Conservation (phyloP, 2,113 vertebrate species). For the Pluvialis apricaria region DNA sequence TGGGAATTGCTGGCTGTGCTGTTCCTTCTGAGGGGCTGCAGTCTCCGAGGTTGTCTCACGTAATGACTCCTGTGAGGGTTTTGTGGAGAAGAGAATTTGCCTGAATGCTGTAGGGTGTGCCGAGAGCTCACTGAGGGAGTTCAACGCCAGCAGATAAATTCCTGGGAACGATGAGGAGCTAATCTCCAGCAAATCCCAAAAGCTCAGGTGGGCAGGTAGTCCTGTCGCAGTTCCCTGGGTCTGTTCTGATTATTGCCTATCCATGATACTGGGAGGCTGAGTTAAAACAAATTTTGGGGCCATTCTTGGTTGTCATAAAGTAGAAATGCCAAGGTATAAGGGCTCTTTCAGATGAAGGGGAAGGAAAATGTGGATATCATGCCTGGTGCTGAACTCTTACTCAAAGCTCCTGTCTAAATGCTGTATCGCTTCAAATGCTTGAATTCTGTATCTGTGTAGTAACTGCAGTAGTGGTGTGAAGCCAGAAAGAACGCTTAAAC, state of each 20-base stretch:
- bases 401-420: neutral
- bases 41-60: neutral
- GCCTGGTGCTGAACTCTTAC: neutral
- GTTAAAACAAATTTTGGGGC: neutral
- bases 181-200: neutral
- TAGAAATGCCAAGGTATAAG: neutral
- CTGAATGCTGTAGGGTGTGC: neutral
- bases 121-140: neutral
- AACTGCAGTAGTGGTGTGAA: neutral
- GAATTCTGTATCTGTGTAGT: neutral
- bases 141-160: neutral
- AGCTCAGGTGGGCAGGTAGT: neutral
- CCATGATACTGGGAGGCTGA: neutral
- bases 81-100: neutral
- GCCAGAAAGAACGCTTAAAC: neutral
- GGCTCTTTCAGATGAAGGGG: neutral
- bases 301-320: fast-evolving
- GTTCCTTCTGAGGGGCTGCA: neutral
- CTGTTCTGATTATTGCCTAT: neutral
- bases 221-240: neutral
- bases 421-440: neutral
- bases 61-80: neutral
- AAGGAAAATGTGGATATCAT: fast-evolving
- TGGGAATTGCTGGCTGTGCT: neutral
- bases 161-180: neutral